A percentile compares a stretch with the other conserved stretches of the same genome.
Conservation (phyloP, 1,140 invertebrate genomes). For the Temnothorax nylanderi region DNA sequence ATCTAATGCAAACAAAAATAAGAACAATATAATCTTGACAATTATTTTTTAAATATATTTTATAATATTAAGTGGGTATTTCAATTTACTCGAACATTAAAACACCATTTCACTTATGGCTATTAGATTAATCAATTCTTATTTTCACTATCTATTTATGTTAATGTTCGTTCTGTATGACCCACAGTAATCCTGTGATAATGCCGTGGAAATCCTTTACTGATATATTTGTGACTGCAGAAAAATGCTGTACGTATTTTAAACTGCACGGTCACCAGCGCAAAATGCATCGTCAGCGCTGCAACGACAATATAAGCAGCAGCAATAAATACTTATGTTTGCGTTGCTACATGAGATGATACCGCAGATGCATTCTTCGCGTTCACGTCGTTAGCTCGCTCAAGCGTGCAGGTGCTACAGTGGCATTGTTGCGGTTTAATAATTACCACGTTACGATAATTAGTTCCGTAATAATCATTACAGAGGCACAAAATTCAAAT, state of each 20-base stretch:
- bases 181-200: background rate
- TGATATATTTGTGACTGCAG: constrained; percentile 5
- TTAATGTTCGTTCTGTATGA: background rate
- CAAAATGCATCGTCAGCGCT: constrained; percentile 43
- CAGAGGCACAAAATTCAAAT: background rate
- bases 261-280: background rate
- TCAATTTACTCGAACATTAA: background rate
- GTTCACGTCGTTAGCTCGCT: constrained; percentile 19
- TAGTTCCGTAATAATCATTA: constrained; percentile 26
- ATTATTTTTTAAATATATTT: too few relatives aligned
- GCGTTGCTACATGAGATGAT: background rate
- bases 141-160: background rate
- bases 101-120: background rate
- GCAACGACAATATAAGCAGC: constrained; percentile 20
- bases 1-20: background rate
- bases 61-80: background rate
- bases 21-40: background rate
- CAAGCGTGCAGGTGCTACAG: constrained; percentile 14
- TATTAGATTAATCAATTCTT: background rate
- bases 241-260: background rate
- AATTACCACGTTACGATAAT: constrained; percentile 17
- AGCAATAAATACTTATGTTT: constrained; percentile 55
- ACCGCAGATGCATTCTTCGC: constrained; percentile 27
- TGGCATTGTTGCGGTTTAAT: constrained; percentile 21
- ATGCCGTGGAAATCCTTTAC: constrained; percentile 2